A percentile compares a stretch with the other conserved stretches of the same genome.
Conservation (phyloP, 2,113 vertebrate species). For the Cercocebus atys region DNA sequence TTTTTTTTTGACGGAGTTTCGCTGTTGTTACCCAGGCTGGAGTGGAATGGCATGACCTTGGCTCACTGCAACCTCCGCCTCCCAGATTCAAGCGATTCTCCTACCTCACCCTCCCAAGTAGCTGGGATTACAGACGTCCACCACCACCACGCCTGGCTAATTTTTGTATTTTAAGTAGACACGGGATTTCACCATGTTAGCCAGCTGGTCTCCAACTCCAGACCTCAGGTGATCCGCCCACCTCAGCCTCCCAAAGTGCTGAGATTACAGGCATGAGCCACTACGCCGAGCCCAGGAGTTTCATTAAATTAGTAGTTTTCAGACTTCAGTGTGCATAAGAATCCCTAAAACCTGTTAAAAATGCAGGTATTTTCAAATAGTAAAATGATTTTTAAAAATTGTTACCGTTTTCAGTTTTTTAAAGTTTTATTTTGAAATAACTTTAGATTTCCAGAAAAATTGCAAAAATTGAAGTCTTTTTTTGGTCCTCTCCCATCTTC, state of each 20-base stretch:
- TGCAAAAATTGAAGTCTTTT: not conserved
- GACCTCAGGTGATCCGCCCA: not conserved
- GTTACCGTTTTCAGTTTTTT: conserved; percentile 22
- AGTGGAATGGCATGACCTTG: not conserved
- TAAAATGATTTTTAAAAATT: not conserved
- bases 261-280: not conserved
- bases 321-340: not conserved
- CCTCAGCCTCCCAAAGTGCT: not conserved
- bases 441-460: not conserved
- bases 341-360: conserved; percentile 23
- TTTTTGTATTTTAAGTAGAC: not conserved
- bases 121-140: not conserved
- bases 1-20: not conserved
- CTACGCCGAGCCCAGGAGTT: not conserved
- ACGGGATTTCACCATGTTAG: not conserved
- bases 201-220: not conserved
- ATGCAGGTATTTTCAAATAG: not conserved
- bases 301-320: conserved; percentile 30
- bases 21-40: not conserved
- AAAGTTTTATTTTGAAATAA: conserved; percentile 38
- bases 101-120: not conserved
- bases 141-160: not conserved
- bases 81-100: not conserved
- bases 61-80: not conserved
- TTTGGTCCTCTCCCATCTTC: not conserved